Evolutionary conservation across 2,797 vertebrate species (phyloP).

Genomic region (Luscinia luscinia): DNA sequence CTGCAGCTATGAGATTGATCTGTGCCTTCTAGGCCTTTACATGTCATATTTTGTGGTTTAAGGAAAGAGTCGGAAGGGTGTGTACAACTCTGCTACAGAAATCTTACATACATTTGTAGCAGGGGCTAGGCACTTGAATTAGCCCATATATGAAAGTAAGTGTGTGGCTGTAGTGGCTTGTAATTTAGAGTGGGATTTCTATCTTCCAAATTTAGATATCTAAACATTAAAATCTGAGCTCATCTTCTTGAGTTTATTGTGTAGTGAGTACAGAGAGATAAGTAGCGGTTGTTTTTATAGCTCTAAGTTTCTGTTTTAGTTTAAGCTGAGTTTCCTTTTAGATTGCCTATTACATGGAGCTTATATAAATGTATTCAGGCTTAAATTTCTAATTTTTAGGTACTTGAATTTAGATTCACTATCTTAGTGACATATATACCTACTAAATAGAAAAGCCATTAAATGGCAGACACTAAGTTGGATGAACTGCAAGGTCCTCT

Average conservation of each 20-base stretch:
- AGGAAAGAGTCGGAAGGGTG: background rate
- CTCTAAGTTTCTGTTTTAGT: background rate
- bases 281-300: background rate
- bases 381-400: background rate
- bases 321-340: background rate
- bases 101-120: background rate
- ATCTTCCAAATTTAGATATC: background rate
- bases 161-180: background rate
- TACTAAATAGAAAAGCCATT: background rate
- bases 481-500: background rate
- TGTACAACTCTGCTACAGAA: background rate
- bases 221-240: background rate
- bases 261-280: background rate
- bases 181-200: background rate
- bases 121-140: background rate
- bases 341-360: background rate
- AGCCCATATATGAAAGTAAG: background rate
- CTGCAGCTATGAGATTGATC: background rate
- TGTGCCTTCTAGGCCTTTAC: background rate
- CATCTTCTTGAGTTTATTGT: background rate
- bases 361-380: background rate
- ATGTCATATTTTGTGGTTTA: background rate
- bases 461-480: background rate
- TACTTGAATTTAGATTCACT: background rate
- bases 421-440: background rate